A percentile compares a stretch with the other conserved stretches of the same genome.
Evolutionary conservation across 2,797 vertebrate genomes (phyloP).

Genomic region (Macropus fuliginosus): DNA sequence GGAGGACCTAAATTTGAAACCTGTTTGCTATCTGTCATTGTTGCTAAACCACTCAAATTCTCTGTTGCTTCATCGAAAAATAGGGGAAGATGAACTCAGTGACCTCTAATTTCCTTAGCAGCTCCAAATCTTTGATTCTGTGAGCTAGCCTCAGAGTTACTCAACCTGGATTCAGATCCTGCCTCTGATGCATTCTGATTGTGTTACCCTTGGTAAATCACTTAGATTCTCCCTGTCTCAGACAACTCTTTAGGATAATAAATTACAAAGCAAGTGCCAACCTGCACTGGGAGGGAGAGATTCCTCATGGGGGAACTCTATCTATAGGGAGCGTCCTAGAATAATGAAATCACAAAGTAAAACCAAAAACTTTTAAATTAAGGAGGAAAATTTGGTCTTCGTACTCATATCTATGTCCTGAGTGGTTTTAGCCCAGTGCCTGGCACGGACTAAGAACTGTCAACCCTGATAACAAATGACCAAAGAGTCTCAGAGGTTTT

Average conservation of each 20-base stretch:
- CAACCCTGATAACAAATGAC: not conserved
- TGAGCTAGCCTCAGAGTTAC: not conserved
- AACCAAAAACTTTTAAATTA: not conserved
- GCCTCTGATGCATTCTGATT: not conserved
- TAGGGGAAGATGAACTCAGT: not conserved
- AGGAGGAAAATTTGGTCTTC: not conserved
- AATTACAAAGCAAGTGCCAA: not conserved
- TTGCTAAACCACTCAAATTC: not conserved
- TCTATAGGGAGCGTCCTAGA: not conserved
- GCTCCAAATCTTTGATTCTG: not conserved
- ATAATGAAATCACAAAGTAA: not conserved
- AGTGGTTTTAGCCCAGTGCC: not conserved
- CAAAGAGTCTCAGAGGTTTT: not conserved
- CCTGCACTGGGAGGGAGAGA: not conserved
- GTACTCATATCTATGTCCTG: not conserved
- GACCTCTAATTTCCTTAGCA: not conserved
- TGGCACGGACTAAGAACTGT: not conserved
- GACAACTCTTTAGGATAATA: not conserved
- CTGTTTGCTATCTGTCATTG: not conserved
- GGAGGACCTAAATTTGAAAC: not conserved
- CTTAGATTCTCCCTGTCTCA: not conserved
- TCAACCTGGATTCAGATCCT: not conserved
- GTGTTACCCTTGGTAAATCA: not conserved
- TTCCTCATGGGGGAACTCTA: not conserved
- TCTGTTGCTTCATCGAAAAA: not conserved